phyloP scores from a whole-genome alignment of 2,888 invertebrate species.

The Mythimna loreyi region DNA sequence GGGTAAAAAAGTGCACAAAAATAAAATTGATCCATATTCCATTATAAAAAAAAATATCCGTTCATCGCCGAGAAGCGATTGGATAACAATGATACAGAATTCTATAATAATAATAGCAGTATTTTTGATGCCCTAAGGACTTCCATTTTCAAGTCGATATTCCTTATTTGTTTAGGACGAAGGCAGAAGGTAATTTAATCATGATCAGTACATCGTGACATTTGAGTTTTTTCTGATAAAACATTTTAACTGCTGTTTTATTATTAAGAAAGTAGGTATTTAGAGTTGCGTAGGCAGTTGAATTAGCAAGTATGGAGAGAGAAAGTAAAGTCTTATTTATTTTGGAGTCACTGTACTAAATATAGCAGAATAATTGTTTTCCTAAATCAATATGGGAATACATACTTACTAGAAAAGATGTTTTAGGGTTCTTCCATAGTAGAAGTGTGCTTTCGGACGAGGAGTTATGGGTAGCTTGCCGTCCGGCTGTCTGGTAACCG shows the following conservation, averaged over 20 bases:
- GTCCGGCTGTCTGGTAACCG: too few relatives aligned
- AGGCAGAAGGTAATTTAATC: constrained; percentile 35
- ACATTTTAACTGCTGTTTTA: background rate
- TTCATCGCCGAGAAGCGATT: background rate
- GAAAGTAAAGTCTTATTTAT: background rate
- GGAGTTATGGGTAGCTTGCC: too few relatives aligned
- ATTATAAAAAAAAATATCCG: background rate
- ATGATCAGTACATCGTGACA: constrained; percentile 22
- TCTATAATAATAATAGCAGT: background rate
- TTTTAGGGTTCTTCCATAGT: background rate
- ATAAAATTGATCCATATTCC: too few relatives aligned
- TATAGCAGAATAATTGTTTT: constrained; percentile 1
- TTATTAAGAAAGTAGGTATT: background rate
- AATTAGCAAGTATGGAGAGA: background rate
- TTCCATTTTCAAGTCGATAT: constrained; percentile 31
- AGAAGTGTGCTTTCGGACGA: too few relatives aligned
- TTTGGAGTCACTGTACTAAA: background rate
- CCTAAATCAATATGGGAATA: background rate
- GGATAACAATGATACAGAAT: background rate
- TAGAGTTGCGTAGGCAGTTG: background rate
- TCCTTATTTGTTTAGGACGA: constrained; percentile 43
- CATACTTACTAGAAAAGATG: background rate
- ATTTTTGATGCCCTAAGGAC: constrained; percentile 19
- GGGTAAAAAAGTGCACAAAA: too few relatives aligned
- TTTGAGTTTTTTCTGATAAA: constrained; percentile 3